Evolutionary conservation across 2,113 vertebrate species (phyloP).

Genomic region (Fulica atra): DNA sequence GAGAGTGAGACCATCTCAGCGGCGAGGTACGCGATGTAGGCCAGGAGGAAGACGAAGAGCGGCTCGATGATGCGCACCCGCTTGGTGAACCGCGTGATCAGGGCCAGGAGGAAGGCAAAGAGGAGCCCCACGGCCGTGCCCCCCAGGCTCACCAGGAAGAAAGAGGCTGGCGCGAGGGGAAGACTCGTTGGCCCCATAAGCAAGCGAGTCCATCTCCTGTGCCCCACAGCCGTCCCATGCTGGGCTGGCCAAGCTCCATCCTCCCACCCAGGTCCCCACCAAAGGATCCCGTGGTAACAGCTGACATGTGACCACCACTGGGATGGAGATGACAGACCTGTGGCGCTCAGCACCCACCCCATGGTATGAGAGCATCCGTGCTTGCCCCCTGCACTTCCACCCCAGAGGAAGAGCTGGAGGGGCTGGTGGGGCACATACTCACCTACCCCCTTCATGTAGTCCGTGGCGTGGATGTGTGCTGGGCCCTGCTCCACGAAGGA

Average conservation of each 20-base stretch:
- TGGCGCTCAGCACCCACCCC: background rate
- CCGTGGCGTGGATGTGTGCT: slow-evolving; percentile 82
- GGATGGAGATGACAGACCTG: background rate
- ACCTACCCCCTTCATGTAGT: slow-evolving; percentile 97
- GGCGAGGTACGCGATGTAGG: slow-evolving; percentile 93
- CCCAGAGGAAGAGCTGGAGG: background rate
- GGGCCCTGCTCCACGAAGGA: slow-evolving; percentile 94
- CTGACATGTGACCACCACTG: rapidly evolving
- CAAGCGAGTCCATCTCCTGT: background rate
- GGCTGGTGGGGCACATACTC: slow-evolving; percentile 70
- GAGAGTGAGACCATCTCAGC: slow-evolving; percentile 95
- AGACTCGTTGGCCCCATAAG: background rate
- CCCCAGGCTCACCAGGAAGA: slow-evolving; percentile 94
- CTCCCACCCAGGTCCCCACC: background rate
- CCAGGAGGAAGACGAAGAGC: slow-evolving; percentile 92
- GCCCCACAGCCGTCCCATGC: rapidly evolving
- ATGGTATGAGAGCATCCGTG: background rate
- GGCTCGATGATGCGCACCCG: slow-evolving; percentile 97
- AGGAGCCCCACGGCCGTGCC: slow-evolving; percentile 92
- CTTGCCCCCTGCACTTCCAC: background rate
- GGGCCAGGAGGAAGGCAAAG: slow-evolving; percentile 91
- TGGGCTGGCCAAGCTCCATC: background rate
- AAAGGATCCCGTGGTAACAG: background rate
- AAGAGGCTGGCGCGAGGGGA: slow-evolving; percentile 83
- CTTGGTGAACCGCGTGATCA: slow-evolving; percentile 96